A percentile compares a stretch with the other conserved stretches of the same genome.
phyloP scores from a whole-genome alignment of 2,797 vertebrate species.

The Sebastes reedi region DNA sequence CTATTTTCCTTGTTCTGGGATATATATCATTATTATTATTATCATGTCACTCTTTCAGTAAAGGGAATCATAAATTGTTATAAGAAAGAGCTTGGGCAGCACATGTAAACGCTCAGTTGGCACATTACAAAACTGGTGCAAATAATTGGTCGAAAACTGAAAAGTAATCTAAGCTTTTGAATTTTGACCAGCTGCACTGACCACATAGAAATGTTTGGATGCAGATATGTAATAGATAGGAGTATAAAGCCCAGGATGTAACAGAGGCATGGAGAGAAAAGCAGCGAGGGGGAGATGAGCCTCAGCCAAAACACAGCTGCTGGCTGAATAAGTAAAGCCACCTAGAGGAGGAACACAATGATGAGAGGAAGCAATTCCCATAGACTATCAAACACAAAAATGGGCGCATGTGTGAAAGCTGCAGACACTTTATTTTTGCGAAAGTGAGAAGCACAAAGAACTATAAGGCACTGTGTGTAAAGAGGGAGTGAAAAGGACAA shows the following conservation, averaged over 20 bases:
- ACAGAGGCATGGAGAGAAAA: neutral
- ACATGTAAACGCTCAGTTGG: neutral
- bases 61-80: neutral
- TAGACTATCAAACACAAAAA: conserved; percentile 30
- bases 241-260: neutral
- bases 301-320: conserved; percentile 54
- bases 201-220: conserved; percentile 1
- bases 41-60: neutral
- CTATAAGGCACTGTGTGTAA: neutral
- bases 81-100: neutral
- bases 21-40: neutral
- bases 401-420: neutral
- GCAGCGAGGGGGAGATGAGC: neutral
- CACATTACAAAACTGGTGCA: neutral
- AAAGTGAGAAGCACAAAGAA: conserved; percentile 4
- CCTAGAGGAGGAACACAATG: conserved; percentile 49
- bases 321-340: conserved; percentile 65
- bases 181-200: conserved; percentile 1
- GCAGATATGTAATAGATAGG: neutral
- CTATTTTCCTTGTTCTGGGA: neutral
- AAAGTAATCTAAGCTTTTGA: neutral
- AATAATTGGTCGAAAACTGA: neutral
- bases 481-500: neutral
- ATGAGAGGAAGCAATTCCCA: conserved; percentile 54
- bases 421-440: neutral